These are phyloP conservation scores for Brachyopa scutellaris DNA, from an alignment of 2,888 invertebrate species.

Conservation along the genomic window DNA sequence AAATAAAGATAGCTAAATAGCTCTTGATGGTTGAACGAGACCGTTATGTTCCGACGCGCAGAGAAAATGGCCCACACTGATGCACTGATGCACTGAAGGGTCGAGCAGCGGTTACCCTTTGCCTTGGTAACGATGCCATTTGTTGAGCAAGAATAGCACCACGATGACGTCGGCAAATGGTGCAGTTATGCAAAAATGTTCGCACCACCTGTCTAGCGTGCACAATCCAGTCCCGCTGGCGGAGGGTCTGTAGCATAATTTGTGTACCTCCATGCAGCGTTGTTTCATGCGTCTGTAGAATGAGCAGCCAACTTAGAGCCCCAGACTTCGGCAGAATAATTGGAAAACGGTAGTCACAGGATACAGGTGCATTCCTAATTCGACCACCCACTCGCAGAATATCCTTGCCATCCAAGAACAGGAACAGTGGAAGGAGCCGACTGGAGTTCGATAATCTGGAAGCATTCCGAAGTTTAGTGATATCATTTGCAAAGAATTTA, in stretches of 20 bases:
- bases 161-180: too few species aligned
- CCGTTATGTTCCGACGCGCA: slow-evolving; percentile 20
- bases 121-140: slow-evolving; percentile 18
- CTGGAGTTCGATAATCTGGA: not conserved
- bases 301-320: not conserved
- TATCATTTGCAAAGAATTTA: not conserved
- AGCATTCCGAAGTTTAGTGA: not conserved
- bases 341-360: not conserved
- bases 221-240: slow-evolving; percentile 12
- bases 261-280: slow-evolving; percentile 15
- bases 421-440: slow-evolving; percentile 1
- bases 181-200: slow-evolving; percentile 16
- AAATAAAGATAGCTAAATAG: slow-evolving; percentile 8
- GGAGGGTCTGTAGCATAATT: slow-evolving; percentile 28
- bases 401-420: not conserved
- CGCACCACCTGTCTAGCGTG: slow-evolving; percentile 13
- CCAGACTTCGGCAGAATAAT: not conserved
- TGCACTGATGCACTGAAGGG: not conserved
- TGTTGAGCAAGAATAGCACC: not conserved
- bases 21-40: not conserved
- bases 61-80: not conserved
- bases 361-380: too few species aligned
- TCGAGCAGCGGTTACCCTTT: not conserved
- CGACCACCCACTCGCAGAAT: too few species aligned
- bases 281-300: not conserved